Base-by-base conservation (phyloP, 2,113 vertebrate genomes). In the Tachuris rubrigastra region DNA sequence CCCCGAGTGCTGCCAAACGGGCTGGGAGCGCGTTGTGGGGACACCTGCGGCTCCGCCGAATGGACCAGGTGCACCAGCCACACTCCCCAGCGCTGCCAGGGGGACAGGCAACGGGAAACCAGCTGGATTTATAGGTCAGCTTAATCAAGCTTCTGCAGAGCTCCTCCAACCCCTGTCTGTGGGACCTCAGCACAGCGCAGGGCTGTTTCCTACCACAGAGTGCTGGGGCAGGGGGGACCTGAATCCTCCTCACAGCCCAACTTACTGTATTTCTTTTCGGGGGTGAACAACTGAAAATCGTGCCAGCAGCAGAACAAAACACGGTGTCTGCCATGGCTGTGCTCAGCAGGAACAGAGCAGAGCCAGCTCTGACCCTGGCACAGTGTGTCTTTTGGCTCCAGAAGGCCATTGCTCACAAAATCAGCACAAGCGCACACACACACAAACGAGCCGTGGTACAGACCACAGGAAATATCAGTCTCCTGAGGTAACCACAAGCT, bases 391-490 rank as follows among this genome's bases (percentile, higher is more conserved):
- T 81, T 49, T 97, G 97, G 97, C 97, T 97, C 69, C 85, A 69
- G 83, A 89, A 82, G 92, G 92, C 87, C 89, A 74, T 39, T 59
- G 96, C 96, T 97, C 90, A 73, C 91, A 97, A 89, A 94, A 91
- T 49, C 86, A 65, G 87, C 93, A 81, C 81, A 50, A 86, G 68
- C 0, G 17, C 44, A 6, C 60, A 31, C 21, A 71, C 14, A 81
- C 85, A 56, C 89, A 62, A 92, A 80, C 14, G 91, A 96, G 84
- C 96, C 96, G 94, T 46, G 92, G 84, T 95, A 49, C 83, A 87
- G 96, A 89, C 96, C 95, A 49, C 95, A 97, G 96, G 97, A 97
- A 89, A 90, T 88, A 93, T 85, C 91, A 92, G 94, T 97, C 96
- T 98, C 96, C 97, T 96, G 96, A 96, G 95, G 96, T 94, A 96